Conservation (phyloP, 2,888 invertebrate genomes). For the Drosophila nigritarsus region DNA sequence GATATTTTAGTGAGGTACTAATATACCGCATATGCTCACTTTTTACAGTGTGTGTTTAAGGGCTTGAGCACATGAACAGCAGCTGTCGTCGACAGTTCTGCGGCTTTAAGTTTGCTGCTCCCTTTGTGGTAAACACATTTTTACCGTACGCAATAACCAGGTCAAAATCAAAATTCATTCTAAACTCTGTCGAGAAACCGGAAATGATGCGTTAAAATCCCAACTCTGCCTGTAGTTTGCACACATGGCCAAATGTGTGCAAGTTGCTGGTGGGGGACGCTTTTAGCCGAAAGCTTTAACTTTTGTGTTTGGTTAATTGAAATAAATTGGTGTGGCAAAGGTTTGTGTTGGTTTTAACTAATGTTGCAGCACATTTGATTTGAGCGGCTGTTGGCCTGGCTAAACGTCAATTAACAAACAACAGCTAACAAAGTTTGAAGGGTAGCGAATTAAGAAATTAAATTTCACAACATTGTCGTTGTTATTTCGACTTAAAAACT, state of each 20-base stretch:
- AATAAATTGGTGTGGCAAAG: conserved; percentile 56
- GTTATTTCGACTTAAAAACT: background rate
- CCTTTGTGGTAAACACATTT: conserved; percentile 14
- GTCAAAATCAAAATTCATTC: background rate
- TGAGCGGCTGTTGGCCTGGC: conserved; percentile 46
- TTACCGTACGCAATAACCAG: background rate
- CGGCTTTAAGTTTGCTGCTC: conserved; percentile 26
- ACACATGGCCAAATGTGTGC: conserved; percentile 16
- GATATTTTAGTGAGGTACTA: background rate
- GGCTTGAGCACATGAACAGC: conserved; percentile 53
- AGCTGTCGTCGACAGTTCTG: conserved; percentile 49
- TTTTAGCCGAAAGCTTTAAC: conserved; percentile 15
- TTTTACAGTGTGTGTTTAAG: conserved; percentile 34
- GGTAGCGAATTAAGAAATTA: conserved; percentile 28
- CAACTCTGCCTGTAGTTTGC: background rate
- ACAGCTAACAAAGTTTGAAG: conserved; percentile 4
- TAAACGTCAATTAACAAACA: conserved; percentile 37
- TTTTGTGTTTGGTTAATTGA: conserved; percentile 61
- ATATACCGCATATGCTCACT: background rate
- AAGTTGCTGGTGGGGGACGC: background rate
- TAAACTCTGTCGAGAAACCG: background rate
- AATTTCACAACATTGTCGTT: conserved; percentile 25
- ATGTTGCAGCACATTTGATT: conserved; percentile 49
- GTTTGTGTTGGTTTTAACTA: conserved; percentile 55
- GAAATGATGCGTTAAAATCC: conserved; percentile 7